These are phyloP conservation scores for Sphaerophoria taeniata DNA, from an alignment of 2,888 invertebrate genomes.

Conservation along the genomic window DNA sequence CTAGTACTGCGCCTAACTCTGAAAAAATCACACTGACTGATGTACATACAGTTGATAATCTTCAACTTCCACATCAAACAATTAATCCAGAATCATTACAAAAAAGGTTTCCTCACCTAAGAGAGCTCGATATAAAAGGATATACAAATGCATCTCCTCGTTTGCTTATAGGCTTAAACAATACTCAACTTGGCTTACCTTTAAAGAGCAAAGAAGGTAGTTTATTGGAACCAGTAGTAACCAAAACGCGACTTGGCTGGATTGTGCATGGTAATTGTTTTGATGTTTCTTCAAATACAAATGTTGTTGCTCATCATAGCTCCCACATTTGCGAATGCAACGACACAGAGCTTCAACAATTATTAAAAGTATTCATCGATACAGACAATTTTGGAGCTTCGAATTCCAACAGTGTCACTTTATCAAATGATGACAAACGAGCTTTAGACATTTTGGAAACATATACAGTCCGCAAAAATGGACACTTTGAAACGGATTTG, in stretches of 20 bases:
- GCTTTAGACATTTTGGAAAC: slow-evolving; percentile 6
- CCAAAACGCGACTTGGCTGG: slow-evolving; percentile 3
- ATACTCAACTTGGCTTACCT: not conserved
- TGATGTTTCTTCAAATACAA: not conserved
- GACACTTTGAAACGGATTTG: not conserved
- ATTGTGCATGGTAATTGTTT: not conserved
- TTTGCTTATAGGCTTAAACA: too few species aligned
- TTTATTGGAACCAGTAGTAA: not conserved
- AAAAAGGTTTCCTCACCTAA: not conserved
- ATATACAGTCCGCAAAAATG: not conserved
- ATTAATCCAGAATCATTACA: not conserved
- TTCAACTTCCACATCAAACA: not conserved
- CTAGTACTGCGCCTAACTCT: not conserved
- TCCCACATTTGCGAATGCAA: slow-evolving; percentile 7
- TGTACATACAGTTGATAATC: slow-evolving; percentile 4
- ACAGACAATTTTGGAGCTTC: not conserved
- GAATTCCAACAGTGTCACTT: not conserved
- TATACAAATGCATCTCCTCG: too few species aligned
- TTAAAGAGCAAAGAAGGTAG: not conserved
- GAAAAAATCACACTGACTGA: not conserved
- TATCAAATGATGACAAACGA: slow-evolving; percentile 1
- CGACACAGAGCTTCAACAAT: not conserved
- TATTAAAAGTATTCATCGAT: not conserved
- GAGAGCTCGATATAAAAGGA: not conserved
- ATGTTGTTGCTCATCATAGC: not conserved